These are phyloP conservation scores for Tachycineta bicolor DNA, from an alignment of 2,113 vertebrate species.

Conservation along the genomic window DNA sequence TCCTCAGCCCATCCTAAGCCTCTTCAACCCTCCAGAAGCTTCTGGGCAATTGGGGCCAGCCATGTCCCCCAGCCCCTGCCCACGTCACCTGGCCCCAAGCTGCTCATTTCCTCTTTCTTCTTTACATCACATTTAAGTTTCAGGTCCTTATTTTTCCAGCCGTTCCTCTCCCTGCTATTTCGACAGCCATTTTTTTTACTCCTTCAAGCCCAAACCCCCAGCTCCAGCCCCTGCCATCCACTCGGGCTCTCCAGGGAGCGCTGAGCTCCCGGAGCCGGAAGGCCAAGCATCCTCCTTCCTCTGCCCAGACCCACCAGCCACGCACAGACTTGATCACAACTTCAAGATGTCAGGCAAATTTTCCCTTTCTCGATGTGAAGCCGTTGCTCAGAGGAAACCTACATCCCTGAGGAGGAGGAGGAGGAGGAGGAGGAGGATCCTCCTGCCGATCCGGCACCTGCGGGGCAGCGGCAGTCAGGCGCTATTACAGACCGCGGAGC, in stretches of 20 bases:
- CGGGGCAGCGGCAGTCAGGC: conserved; percentile 11
- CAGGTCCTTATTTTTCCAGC: conserved; percentile 5
- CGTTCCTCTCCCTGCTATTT: background rate
- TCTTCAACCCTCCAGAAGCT: no score
- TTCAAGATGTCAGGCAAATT: background rate
- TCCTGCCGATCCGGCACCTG: background rate
- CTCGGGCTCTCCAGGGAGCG: background rate
- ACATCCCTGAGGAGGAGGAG: background rate
- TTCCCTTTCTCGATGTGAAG: background rate
- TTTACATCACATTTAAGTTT: background rate
- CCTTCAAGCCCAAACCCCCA: background rate
- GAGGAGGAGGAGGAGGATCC: conserved; percentile 27
- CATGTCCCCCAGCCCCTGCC: rapidly evolving
- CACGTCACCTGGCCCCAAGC: background rate
- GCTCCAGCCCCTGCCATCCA: background rate
- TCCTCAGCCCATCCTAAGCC: background rate
- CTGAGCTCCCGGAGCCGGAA: rapidly evolving
- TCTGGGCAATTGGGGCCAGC: background rate
- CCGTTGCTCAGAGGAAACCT: background rate
- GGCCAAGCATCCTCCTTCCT: background rate
- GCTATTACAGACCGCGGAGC: conserved; percentile 1
- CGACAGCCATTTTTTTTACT: background rate
- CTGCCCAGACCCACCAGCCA: background rate
- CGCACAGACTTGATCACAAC: background rate
- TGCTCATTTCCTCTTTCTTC: conserved; percentile 36